phyloP scores from a whole-genome alignment of 2,797 vertebrate species.

The Mormyrops boulengeri region DNA sequence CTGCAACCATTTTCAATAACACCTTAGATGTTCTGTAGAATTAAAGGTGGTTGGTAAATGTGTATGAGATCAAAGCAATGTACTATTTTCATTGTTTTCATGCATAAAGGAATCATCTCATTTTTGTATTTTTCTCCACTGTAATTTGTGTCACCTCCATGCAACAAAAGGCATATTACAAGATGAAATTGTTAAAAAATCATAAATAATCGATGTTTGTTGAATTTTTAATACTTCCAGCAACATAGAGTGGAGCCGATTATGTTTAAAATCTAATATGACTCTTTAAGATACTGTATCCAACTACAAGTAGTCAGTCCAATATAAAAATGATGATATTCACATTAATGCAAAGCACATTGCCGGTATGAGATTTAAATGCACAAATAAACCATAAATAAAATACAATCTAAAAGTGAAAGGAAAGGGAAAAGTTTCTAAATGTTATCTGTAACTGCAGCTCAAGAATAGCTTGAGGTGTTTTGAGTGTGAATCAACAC shows the following conservation, averaged over 20 bases:
- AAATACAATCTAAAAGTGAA: conserved; percentile 52
- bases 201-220: no score
- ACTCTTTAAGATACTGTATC: conserved; percentile 18
- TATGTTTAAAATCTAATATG: not conserved
- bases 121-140: not conserved
- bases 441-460: conserved; percentile 72
- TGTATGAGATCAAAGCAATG: not conserved
- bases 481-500: conserved; percentile 68
- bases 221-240: not conserved
- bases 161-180: not conserved
- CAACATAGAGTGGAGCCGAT: conserved; percentile 19
- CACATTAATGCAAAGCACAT: conserved; percentile 38
- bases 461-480: conserved; percentile 70
- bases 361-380: conserved; percentile 44
- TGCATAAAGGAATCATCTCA: not conserved
- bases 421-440: conserved; percentile 62
- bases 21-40: not conserved
- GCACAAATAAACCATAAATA: conserved; percentile 48
- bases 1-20: not conserved
- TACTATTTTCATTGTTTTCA: not conserved
- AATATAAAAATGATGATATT: conserved; percentile 40
- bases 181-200: not conserved
- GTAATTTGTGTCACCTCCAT: not conserved
- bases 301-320: conserved; percentile 9
- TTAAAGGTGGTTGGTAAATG: not conserved